Percentiles rank a stretch among this genome's conserved stretches.
These are phyloP conservation scores for Sisyra nigra DNA, from an alignment of 2,888 invertebrate species.

Conservation along the genomic window DNA sequence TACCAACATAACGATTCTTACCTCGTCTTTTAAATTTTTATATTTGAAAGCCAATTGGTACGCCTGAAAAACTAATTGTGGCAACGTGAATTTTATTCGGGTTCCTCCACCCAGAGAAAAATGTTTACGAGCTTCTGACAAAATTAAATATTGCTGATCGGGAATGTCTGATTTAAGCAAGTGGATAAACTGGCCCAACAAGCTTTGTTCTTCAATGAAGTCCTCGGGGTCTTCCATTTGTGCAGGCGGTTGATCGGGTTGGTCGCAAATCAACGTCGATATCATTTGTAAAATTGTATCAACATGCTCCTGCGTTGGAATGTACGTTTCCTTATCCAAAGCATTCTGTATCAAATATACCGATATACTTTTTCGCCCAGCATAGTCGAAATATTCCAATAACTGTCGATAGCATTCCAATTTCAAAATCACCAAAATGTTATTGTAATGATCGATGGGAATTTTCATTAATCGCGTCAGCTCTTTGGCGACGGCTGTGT, in stretches of 20 bases:
- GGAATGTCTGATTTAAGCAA: slow-evolving; percentile 63
- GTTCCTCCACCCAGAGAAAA: slow-evolving; percentile 81
- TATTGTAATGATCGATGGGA: slow-evolving; percentile 88
- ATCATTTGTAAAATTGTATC: slow-evolving; percentile 66
- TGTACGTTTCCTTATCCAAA: slow-evolving; percentile 73
- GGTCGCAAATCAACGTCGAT: slow-evolving; percentile 73
- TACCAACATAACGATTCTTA: too few species aligned
- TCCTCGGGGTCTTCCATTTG: slow-evolving; percentile 79
- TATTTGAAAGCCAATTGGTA: slow-evolving; percentile 79
- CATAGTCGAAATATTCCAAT: slow-evolving; percentile 75
- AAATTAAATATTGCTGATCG: slow-evolving; percentile 80
- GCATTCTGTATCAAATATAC: slow-evolving; percentile 81
- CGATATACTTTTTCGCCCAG: slow-evolving; percentile 70
- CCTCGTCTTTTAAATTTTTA: slow-evolving; percentile 56
- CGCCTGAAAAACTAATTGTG: slow-evolving; percentile 88
- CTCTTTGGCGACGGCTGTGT: slow-evolving; percentile 79
- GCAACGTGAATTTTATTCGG: slow-evolving; percentile 79
- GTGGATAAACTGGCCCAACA: slow-evolving; percentile 68
- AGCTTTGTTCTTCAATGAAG: slow-evolving; percentile 89
- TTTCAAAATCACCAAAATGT: slow-evolving; percentile 72
- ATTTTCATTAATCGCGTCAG: slow-evolving; percentile 84
- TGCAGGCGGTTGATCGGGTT: slow-evolving; percentile 47
- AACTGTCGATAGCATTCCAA: slow-evolving; percentile 77
- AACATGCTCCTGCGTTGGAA: slow-evolving; percentile 79
- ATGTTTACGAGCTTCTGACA: slow-evolving; percentile 76